Base-by-base conservation (phyloP, 2,113 vertebrate genomes). In the Laticauda laticaudata region DNA sequence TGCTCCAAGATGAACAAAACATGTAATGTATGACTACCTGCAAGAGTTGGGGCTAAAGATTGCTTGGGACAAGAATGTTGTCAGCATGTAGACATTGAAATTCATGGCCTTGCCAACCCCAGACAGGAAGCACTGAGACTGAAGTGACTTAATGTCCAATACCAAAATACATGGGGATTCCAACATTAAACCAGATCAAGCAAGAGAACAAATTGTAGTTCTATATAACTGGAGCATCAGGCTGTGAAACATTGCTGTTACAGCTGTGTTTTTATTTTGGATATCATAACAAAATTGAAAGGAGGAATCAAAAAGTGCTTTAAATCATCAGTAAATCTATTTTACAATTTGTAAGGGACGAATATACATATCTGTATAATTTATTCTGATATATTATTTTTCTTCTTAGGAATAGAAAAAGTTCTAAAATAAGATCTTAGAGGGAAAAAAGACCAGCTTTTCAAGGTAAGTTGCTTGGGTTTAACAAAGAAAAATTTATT, bases 391-490 rank as follows among this genome's bases (percentile, higher is more conserved):
- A n/a, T 89, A 29, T 0, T 0, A 45, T 10, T 1, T 96, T 95
- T 39, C 94, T 59, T 89, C 88, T 69, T 86, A 95, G 94, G 93
- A 6, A 2, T 1, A 90, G 0, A 61, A 89, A 1, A 0, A 81
- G 39, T 92, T 51, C 24, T 43, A 64, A 93, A 0, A 0, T 0
- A 0, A 86, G 6, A 8, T 88, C 69, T 75, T 54, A 0, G 0
- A 93, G 89, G 75, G 57, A 89, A n/a, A n/a, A 88, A 81, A 91
- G 53, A 61, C 45, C 0, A 0, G 0, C 92, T 0, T 0, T 12
- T 88, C 43, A 53, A 0, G 15, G 94, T 96, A 95, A 97, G 95
- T 91, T 91, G 1, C 12, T 0, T 0, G 39, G 75, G 43, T 69
- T 91, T 81, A 29, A 26, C 0, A 0, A 45, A 54, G 43, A 88